Conservation (phyloP, 2,888 invertebrate genomes). For the Ornithoptera priamus region DNA sequence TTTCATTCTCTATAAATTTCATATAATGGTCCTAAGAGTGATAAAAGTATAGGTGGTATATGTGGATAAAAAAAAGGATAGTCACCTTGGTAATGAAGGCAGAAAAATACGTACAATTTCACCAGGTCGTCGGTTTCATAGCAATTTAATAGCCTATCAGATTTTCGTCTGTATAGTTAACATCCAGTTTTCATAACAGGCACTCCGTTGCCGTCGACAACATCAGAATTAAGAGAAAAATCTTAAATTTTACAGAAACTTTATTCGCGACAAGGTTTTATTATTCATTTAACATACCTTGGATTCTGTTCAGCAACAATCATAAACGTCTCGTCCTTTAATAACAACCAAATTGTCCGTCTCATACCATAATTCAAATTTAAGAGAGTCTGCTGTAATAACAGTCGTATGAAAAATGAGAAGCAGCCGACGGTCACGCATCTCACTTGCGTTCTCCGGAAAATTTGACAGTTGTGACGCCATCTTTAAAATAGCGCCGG, state of each 20-base stretch:
- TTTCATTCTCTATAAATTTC: no score
- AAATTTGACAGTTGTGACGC: conserved; percentile 33
- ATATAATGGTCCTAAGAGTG: no score
- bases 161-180: not conserved
- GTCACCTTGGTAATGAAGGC: no score
- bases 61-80: no score
- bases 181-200: not conserved
- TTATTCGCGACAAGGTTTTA: conserved; percentile 4
- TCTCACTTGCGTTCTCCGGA: conserved; percentile 36
- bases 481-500: conserved; percentile 27
- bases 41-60: no score
- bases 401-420: conserved; percentile 44
- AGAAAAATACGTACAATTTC: no score
- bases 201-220: not conserved
- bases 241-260: not conserved
- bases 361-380: conserved; percentile 50
- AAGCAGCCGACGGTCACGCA: conserved; percentile 31
- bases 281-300: conserved; percentile 12
- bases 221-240: not conserved
- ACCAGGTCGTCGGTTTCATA: no score
- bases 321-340: conserved; percentile 39
- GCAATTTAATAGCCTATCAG: no score
- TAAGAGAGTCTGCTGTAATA: conserved; percentile 50
- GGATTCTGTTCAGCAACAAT: conserved; percentile 37
- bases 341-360: conserved; percentile 39